These are phyloP conservation scores for Oryzias sinensis DNA, from an alignment of 2,797 vertebrate species.

Conservation along the genomic window DNA sequence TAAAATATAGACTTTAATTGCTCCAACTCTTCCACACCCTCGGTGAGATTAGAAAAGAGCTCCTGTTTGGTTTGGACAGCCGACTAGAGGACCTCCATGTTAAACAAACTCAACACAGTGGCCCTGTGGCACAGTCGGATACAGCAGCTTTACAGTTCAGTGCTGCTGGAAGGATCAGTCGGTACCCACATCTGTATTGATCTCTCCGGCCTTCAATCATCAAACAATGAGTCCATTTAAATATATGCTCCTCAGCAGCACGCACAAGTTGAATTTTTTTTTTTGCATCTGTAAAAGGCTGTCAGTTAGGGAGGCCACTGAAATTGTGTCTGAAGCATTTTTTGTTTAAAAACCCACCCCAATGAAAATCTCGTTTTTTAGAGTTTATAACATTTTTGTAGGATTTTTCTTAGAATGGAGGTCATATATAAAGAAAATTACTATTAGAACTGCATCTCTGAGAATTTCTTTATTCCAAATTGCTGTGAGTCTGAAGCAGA, in stretches of 20 bases:
- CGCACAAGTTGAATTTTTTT: background rate
- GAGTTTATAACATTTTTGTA: no score
- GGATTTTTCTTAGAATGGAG: no score
- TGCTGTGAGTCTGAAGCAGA: no score
- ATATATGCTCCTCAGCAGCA: background rate
- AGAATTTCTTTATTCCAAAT: no score
- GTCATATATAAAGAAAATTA: no score
- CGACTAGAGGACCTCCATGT: conserved; percentile 64
- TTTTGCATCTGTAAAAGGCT: no score
- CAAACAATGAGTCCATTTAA: background rate
- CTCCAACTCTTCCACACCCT: conserved; percentile 51
- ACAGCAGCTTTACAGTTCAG: conserved; percentile 37
- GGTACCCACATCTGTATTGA: conserved; percentile 11
- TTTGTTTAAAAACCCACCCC: no score
- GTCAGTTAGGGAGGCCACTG: no score
- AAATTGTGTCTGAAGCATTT: no score
- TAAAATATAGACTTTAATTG: conserved; percentile 51
- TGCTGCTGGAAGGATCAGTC: conserved; percentile 42
- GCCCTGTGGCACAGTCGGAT: conserved; percentile 46
- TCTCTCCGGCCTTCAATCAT: background rate
- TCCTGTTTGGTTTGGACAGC: conserved; percentile 72
- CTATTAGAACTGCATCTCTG: no score
- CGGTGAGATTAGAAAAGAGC: conserved; percentile 59
- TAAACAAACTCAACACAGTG: conserved; percentile 63
- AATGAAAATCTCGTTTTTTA: no score